Evolutionary conservation across 1,140 invertebrate species (phyloP).

Genomic region (Anoplophora glabripennis): DNA sequence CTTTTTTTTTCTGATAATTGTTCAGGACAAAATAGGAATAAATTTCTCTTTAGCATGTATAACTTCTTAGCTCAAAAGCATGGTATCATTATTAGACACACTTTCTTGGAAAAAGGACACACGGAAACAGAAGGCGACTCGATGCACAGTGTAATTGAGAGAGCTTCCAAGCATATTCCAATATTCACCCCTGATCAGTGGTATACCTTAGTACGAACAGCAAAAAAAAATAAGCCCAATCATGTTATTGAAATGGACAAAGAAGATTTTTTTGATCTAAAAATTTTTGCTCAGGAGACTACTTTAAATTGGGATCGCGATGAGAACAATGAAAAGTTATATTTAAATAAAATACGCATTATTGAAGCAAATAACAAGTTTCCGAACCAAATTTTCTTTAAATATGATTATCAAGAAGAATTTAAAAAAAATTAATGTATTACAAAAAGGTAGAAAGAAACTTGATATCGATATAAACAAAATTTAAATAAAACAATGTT

Average conservation of each 20-base stretch:
- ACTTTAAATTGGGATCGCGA: neutral
- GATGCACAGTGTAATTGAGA: conserved; percentile 43
- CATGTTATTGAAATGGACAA: neutral
- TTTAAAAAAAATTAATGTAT: too few species aligned
- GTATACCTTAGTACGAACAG: conserved; percentile 35
- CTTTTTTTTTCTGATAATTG: conserved; percentile 47
- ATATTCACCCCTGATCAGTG: conserved; percentile 41
- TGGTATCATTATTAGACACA: conserved; percentile 36
- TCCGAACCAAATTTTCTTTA: too few species aligned
- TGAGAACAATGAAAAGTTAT: neutral
- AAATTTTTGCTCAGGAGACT: neutral
- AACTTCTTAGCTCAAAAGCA: conserved; percentile 28
- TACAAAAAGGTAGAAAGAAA: too few species aligned
- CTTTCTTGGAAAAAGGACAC: conserved; percentile 45
- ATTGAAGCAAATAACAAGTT: too few species aligned
- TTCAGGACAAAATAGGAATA: conserved; percentile 44
- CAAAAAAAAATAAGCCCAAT: conserved; percentile 27
- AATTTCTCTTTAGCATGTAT: conserved; percentile 39
- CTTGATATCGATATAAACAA: too few species aligned
- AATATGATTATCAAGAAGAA: too few species aligned
- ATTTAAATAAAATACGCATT: neutral
- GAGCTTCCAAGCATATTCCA: conserved; percentile 29
- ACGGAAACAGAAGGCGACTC: conserved; percentile 46
- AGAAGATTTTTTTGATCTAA: neutral
- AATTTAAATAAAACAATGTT: too few species aligned